Evolutionary conservation across 2,113 vertebrate genomes (phyloP), one percentile per base, ranked within the genome.

Genomic region (Trinectes maculatus): DNA sequence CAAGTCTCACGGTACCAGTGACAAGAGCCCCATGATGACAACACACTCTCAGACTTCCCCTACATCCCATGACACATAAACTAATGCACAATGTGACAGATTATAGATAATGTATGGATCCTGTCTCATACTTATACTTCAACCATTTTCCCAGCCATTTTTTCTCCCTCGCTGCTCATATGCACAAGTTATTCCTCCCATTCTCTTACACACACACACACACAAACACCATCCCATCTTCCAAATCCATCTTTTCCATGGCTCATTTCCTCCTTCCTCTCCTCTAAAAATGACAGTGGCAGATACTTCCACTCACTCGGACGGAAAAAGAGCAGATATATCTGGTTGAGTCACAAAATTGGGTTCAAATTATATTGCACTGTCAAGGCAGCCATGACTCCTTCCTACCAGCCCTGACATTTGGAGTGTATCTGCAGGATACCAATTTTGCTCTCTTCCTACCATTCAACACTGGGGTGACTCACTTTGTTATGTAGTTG

Each of bases 321-420:
- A 81, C 81, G 77, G 67, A 71, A 79, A 79, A 84, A 52, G 72
- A 74, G 77, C 63, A 80, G 84, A 85, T 83, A 84, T 80, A 85
- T 87, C 82, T 73, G 58, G 83, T 66, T 53, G 74, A 83, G 81
- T 76, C 66, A 74, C 62, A 74, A 83, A 85, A 87, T 79, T 84
- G 87, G 74, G 77, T 80, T 88, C 51, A 85, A 85, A 82, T 85
- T 53, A 80, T 86, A 85, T 87, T 87, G 80, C 73, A 55, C 75
- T 84, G 85, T 87, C 74, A 76, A 73, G 56, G 48, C 65, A 71
- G 79, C 71, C 68, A 56, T 80, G 82, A 83, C 82, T 80, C 70
- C 79, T 69, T 82, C 73, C 77, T 77, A 82, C 71, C 63, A 83
- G 74, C 79, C 55, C 65, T 85, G 87, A 89, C 85, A 85, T 89